A percentile compares a stretch with the other conserved stretches of the same genome.
phyloP scores from a whole-genome alignment of 2,113 vertebrate genomes.

The Albula glossodonta region DNA sequence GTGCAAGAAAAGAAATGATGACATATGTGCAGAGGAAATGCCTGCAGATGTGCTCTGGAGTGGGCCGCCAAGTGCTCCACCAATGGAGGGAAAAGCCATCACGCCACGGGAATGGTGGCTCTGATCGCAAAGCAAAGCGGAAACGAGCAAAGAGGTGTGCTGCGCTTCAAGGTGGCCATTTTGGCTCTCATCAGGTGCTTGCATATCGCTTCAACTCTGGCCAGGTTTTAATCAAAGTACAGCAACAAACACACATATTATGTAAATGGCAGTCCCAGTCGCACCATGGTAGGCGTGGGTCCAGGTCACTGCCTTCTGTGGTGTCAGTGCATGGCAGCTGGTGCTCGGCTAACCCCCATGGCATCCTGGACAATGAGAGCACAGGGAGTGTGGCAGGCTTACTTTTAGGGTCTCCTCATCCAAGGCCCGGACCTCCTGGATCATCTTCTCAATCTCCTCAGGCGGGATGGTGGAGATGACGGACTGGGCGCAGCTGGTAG shows the following conservation, averaged over 20 bases:
- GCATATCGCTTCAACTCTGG: conserved; percentile 1
- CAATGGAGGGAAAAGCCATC: background rate
- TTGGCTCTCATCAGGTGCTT: background rate
- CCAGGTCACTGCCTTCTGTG: background rate
- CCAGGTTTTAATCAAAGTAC: background rate
- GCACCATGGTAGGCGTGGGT: background rate
- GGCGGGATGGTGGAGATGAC: conserved; percentile 83
- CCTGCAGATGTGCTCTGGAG: conserved; percentile 28
- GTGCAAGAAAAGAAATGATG: conserved; percentile 2
- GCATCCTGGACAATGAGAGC: background rate
- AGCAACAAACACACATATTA: background rate
- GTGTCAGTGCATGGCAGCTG: background rate
- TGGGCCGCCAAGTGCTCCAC: conserved; percentile 17
- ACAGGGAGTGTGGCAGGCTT: conserved; percentile 23
- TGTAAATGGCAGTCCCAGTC: background rate
- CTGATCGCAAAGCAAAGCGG: conserved; percentile 22
- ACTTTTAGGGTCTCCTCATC: conserved; percentile 86
- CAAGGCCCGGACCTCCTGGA: conserved; percentile 83
- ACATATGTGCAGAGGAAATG: conserved; percentile 26
- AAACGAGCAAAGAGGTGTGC: conserved; percentile 24
- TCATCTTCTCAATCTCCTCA: conserved; percentile 77
- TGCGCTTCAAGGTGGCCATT: background rate
- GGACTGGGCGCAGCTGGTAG: conserved; percentile 67
- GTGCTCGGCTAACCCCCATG: background rate
- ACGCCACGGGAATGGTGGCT: conserved; percentile 5